Percentiles rank a stretch among this genome's conserved stretches.
Conservation (phyloP, 2,113 vertebrate species). For the Rhipidura dahli region DNA sequence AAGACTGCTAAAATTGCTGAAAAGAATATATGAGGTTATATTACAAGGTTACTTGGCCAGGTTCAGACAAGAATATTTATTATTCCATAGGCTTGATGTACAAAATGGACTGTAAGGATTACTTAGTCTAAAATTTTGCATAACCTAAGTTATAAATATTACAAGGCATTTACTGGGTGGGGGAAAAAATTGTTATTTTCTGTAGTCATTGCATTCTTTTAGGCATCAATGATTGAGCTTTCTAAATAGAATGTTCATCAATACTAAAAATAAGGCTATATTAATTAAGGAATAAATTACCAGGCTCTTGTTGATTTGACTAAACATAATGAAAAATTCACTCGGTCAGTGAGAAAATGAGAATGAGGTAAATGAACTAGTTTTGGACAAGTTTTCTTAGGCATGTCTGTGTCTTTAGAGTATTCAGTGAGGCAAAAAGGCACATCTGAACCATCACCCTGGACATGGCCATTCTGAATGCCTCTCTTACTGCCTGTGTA, state of each 20-base stretch:
- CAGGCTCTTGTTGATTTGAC: background rate
- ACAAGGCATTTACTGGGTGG: background rate
- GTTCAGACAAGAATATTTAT: background rate
- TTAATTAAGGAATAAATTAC: constrained; percentile 57
- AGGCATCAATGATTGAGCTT: background rate
- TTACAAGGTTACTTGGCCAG: background rate
- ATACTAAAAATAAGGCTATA: background rate
- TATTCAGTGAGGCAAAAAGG: background rate
- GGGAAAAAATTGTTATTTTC: background rate
- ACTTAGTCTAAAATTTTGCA: background rate
- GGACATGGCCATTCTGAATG: background rate
- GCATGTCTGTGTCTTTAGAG: background rate
- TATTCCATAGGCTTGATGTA: background rate
- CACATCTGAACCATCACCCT: background rate
- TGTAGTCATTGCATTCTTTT: background rate
- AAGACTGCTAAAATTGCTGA: background rate
- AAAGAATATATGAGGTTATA: background rate
- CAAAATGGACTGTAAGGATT: background rate
- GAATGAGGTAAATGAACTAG: background rate
- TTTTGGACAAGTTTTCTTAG: background rate
- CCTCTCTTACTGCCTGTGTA: background rate
- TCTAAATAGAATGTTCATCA: constrained; percentile 17
- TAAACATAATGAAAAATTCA: constrained; percentile 24
- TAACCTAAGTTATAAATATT: background rate
- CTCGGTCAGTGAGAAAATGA: background rate